Evolutionary conservation across 2,113 vertebrate species (phyloP).

Genomic region (Eupsittula cactorum): DNA sequence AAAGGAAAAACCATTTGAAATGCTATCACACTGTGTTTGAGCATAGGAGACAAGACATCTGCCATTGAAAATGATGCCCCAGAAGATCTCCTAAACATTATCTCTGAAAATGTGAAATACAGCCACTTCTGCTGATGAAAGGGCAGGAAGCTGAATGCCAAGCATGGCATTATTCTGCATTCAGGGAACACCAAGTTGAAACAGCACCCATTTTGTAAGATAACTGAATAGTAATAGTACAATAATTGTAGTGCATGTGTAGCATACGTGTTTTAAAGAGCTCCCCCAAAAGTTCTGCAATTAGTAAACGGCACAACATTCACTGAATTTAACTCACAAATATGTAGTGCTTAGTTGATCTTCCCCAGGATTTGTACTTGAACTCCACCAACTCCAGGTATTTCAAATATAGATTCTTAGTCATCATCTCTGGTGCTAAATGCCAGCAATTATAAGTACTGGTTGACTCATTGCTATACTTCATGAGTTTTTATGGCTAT

Average conservation of each 20-base stretch:
- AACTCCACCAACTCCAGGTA: slow-evolving; percentile 39
- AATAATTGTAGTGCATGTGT: background rate
- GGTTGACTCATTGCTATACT: slow-evolving; percentile 55
- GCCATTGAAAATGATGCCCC: background rate
- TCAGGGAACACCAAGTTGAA: background rate
- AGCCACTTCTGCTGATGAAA: background rate
- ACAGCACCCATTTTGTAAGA: background rate
- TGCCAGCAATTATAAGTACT: slow-evolving; percentile 53
- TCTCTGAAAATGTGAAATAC: background rate
- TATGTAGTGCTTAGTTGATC: background rate
- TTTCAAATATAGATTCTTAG: slow-evolving; percentile 60
- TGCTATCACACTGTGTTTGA: background rate
- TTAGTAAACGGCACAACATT: background rate
- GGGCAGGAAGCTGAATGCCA: background rate
- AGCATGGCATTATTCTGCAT: background rate
- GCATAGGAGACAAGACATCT: background rate
- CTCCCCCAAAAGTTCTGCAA: background rate
- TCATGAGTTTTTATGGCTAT: slow-evolving; percentile 28
- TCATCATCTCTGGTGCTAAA: slow-evolving; percentile 48
- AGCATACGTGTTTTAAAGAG: background rate
- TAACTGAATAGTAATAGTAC: background rate
- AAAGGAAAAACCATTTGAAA: background rate
- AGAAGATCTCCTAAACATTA: background rate
- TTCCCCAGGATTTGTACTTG: slow-evolving; percentile 11
- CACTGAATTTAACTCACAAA: slow-evolving; percentile 14